Conservation (phyloP, 2,113 vertebrate genomes). For the Neolamprologus variostigma region DNA sequence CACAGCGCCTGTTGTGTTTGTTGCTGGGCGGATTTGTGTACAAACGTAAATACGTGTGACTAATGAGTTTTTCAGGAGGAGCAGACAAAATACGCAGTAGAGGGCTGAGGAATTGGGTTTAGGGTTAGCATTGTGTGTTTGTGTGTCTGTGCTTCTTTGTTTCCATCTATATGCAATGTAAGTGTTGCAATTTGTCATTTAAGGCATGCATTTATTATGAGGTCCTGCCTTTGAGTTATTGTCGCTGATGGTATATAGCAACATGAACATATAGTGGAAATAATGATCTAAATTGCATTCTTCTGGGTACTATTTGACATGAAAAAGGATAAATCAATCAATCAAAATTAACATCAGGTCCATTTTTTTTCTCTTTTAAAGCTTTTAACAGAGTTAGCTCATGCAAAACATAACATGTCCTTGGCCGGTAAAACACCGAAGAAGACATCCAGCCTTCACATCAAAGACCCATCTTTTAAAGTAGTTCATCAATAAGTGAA, state of each 20-base stretch:
- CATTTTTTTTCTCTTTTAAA: background rate
- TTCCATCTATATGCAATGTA: background rate
- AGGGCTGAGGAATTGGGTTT: constrained; percentile 2
- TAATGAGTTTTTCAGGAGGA: constrained; percentile 51
- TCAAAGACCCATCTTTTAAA: background rate
- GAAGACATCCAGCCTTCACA: background rate
- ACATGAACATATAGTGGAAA: background rate
- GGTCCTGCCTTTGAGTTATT: background rate
- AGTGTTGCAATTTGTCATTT: constrained; percentile 32
- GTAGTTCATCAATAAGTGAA: background rate
- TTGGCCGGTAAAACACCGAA: background rate
- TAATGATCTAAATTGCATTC: background rate
- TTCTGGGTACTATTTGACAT: background rate
- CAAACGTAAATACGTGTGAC: constrained; percentile 65
- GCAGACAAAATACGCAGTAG: constrained; percentile 18
- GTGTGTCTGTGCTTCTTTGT: background rate
- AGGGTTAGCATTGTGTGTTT: constrained; percentile 14
- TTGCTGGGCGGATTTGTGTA: constrained; percentile 62
- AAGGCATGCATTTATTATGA: background rate
- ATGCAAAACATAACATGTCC: background rate
- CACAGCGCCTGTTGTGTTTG: constrained; percentile 28
- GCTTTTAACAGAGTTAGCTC: background rate
- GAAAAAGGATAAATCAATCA: background rate
- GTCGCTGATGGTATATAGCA: background rate
- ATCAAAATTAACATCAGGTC: background rate